Base-by-base conservation (phyloP, 2,797 vertebrate genomes). In the Enoplosus armatus region DNA sequence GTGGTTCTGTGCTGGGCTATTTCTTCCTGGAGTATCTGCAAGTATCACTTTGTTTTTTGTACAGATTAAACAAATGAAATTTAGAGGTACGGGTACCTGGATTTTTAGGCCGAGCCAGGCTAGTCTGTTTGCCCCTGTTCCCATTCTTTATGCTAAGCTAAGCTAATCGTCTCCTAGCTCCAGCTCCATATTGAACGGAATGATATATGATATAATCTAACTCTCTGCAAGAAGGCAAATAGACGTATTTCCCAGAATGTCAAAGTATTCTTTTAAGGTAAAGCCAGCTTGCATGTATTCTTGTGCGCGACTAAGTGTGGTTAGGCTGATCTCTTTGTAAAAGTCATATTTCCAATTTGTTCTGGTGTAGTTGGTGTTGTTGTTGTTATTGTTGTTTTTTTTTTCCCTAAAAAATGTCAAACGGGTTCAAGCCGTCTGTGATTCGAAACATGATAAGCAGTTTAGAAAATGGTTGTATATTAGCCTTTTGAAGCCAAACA, bases 401-500 rank as follows among this genome's bases (percentile, higher is more conserved):
- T n/a, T n/a, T n/a, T n/a, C n/a, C n/a, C n/a, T n/a, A n/a, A n/a
- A n/a, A n/a, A n/a, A n/a, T n/a, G 8, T 4, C 24, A 15, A 64
- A 27, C n/a, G n/a, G 20, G 1, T 56, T 71, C 2, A 27, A 63
- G 22, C 2, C 50, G 51, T 12, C 18, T 72, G 62, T 43, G 8
- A 27, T 33, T 37, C 35, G 51, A 9, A 72, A 27, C 24, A 39
- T 5, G 5, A 27, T 22, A 39, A 66, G 6, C 39, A 27, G 9
- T 37, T 59, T 16, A 72, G 24, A 51, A 62, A 60, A 48, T 14
- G 20, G 14, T 61, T 33, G 12, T 27, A 64, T 80, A 41, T 69
- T 29, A 43, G 31, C 26, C n/a, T 53, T 62, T 35, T 74, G n/a
- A 69, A 72, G 54, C 27, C 24, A 60, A 37, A 84, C 51, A 51